Percentiles rank a stretch among this genome's conserved stretches.
Conservation (phyloP, 2,888 invertebrate genomes). For the Stenolophus ochropezus region DNA sequence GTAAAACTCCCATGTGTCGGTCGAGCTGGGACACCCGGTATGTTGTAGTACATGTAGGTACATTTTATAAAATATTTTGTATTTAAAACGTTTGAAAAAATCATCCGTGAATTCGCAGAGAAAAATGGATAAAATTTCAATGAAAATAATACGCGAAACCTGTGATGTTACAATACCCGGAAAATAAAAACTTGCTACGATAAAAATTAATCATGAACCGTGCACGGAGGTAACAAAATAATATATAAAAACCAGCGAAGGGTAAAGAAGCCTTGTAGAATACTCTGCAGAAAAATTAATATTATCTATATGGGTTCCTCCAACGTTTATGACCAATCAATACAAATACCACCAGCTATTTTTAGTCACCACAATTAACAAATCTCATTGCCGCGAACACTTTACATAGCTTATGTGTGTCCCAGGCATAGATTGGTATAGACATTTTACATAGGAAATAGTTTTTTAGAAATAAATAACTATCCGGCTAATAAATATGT, state of each 20-base stretch:
- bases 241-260: constrained; percentile 13
- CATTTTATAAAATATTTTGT: too few species aligned
- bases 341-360: neutral
- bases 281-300: neutral
- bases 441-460: too few species aligned
- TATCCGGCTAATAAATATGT: too few species aligned
- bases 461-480: too few species aligned
- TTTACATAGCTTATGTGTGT: too few species aligned
- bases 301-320: constrained; percentile 1
- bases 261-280: constrained; percentile 7
- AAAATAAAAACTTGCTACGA: constrained; percentile 20
- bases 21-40: too few species aligned
- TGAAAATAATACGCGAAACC: constrained; percentile 17
- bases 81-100: neutral
- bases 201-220: constrained; percentile 13
- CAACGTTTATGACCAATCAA: neutral
- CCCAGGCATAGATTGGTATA: too few species aligned
- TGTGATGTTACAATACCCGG: neutral
- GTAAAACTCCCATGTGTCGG: too few species aligned
- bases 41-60: too few species aligned
- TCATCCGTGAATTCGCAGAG: neutral
- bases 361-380: too few species aligned
- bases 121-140: constrained; percentile 1
- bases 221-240: constrained; percentile 14
- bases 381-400: too few species aligned